These are phyloP conservation scores for Apostichopus parvimensis DNA, from an alignment of 35 echinoderm and acorn worm genomes.

Conservation along the genomic window DNA sequence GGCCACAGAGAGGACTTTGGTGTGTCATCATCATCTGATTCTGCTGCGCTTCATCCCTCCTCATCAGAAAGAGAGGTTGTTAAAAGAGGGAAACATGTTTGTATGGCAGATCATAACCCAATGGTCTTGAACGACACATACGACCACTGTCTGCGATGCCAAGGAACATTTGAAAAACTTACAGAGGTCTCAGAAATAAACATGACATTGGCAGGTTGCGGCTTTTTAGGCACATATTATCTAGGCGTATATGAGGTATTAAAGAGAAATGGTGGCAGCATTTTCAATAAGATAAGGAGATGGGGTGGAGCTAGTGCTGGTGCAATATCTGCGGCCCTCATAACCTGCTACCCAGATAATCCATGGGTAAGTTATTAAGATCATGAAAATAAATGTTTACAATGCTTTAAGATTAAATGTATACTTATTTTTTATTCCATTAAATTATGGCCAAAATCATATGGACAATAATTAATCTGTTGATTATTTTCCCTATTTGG, in stretches of 20 bases:
- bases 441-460: no score
- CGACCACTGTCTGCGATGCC: conserved; percentile 3
- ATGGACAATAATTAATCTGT: no score
- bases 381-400: no score
- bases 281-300: conserved; percentile 22
- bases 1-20: not conserved
- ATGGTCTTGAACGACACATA: not conserved
- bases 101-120: conserved; percentile 15
- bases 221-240: not conserved
- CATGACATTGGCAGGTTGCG: conserved; percentile 20
- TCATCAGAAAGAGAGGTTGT: not conserved
- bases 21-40: not conserved
- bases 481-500: no score
- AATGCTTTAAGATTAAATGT: no score
- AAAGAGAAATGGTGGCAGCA: not conserved
- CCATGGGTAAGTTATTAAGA: not conserved
- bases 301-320: conserved; percentile 30
- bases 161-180: conserved; percentile 18
- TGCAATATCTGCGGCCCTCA: not conserved
- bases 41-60: not conserved
- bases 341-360: conserved; percentile 16
- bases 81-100: not conserved
- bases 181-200: conserved; percentile 33
- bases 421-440: no score
- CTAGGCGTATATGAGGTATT: not conserved